Base-by-base conservation (phyloP, 2,113 vertebrate genomes). In the Semicossyphus pulcher region DNA sequence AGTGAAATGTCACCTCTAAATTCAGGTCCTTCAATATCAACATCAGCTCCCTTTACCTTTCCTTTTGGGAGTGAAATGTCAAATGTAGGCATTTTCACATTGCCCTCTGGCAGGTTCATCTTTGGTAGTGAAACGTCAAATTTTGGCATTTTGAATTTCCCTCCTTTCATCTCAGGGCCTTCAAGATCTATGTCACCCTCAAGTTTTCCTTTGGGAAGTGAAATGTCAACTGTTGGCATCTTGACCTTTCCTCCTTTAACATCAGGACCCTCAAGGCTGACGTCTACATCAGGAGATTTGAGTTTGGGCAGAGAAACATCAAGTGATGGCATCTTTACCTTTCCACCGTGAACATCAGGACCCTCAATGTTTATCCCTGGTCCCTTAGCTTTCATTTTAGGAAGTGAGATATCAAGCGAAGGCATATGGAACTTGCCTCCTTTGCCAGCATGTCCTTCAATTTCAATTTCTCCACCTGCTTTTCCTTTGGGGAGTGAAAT, bases 251-350 rank as follows among this genome's bases (percentile, higher is more conserved):
- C 41, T 10, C 79, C n/a, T 85, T 88, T 10, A 10, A 74, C 4
- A 53, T 71, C 67, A 52, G 72, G 60, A 8, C 78, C 70, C 12
- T 83, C 51, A 23, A 86, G 7, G 0, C 61, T 14, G 20, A 83
- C 20, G 16, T 78, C 76, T 0, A 65, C 32, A 20, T 74, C n/a
- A 0, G 64, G 44, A 23, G 75, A 49, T 31, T 80, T 83, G 1
- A 78, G 16, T 71, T 88, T 84, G 11, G 91, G 89, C 1, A 92
- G 36, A 0, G 91, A 91, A 2, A 86, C 51, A 44, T 88, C 83
- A 42, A 75, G 1, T 10, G 79, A 72, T 7, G 91, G 81, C 73
- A 93, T 83, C 31, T 86, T 83, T 0, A 92, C 58, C 31, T 60
- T 88, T 76, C 57, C 81, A 8, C 77, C 79, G 63, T 86, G 88